Percentiles rank a stretch among this genome's conserved stretches.
Conservation (phyloP, 2,113 vertebrate genomes). For the Struthidea cinerea region DNA sequence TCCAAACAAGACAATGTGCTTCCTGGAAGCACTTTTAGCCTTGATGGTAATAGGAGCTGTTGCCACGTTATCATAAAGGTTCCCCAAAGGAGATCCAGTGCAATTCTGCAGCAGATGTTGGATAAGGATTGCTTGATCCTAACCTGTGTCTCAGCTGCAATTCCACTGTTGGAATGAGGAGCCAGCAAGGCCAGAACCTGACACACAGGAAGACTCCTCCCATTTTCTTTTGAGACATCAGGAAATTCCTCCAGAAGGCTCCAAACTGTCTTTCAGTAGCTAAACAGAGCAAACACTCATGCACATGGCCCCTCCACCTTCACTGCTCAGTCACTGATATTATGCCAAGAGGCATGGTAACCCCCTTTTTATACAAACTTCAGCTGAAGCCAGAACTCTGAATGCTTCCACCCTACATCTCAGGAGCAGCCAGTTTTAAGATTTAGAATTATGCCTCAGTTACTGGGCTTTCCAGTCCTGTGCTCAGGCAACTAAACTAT, state of each 20-base stretch:
- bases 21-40: slow-evolving; percentile 1
- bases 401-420: neutral
- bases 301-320: neutral
- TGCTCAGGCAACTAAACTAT: neutral
- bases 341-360: neutral
- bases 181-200: neutral
- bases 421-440: neutral
- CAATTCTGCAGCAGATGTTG: neutral
- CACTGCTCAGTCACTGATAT: neutral
- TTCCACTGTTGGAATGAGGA: neutral
- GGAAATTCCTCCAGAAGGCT: neutral
- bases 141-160: neutral
- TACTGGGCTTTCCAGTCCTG: neutral
- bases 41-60: neutral
- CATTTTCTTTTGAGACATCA: neutral
- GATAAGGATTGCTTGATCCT: neutral
- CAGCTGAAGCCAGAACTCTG: neutral
- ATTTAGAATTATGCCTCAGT: neutral
- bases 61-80: neutral
- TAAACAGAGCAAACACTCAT: neutral
- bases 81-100: neutral
- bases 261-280: neutral
- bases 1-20: neutral
- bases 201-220: neutral
- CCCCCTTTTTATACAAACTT: neutral